phyloP scores from a whole-genome alignment of 2,113 vertebrate genomes.

The Cheilinus undulatus region DNA sequence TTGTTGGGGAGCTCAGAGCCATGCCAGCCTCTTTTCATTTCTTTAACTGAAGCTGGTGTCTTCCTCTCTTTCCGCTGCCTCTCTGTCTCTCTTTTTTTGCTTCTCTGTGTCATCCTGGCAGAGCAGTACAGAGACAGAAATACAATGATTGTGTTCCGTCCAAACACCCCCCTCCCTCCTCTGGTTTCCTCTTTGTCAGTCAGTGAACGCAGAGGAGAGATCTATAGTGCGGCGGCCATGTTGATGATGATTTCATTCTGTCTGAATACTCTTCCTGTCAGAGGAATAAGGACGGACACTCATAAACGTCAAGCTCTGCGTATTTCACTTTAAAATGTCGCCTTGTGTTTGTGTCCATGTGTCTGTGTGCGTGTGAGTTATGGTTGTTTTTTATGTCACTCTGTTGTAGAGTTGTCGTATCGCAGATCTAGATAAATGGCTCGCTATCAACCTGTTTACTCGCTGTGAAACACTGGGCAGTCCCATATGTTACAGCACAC shows the following conservation, averaged over 20 bases:
- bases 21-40: constrained; percentile 39
- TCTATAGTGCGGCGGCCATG: constrained; percentile 53
- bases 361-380: constrained; percentile 48
- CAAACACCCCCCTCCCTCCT: constrained; percentile 24
- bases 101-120: constrained; percentile 47
- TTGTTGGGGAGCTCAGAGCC: constrained; percentile 51
- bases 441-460: constrained; percentile 54
- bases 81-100: constrained; percentile 15
- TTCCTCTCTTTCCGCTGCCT: constrained; percentile 29
- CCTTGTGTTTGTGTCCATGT: constrained; percentile 11
- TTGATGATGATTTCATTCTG: constrained; percentile 72
- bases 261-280: constrained; percentile 68
- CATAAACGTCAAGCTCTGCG: constrained; percentile 60
- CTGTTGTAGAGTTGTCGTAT: constrained; percentile 58
- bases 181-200: constrained; percentile 52
- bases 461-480: constrained; percentile 52
- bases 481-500: constrained; percentile 53
- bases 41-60: constrained; percentile 19
- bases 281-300: constrained; percentile 66
- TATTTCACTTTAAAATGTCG: constrained; percentile 61
- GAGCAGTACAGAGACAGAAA: constrained; percentile 38
- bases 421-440: constrained; percentile 69
- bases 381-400: constrained; percentile 61
- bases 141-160: constrained; percentile 48
- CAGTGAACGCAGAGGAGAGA: constrained; percentile 46